A percentile compares a stretch with the other conserved stretches of the same genome.
These are phyloP conservation scores for Nyctibius bracteatus DNA, from an alignment of 2,113 vertebrate species.

Conservation along the genomic window DNA sequence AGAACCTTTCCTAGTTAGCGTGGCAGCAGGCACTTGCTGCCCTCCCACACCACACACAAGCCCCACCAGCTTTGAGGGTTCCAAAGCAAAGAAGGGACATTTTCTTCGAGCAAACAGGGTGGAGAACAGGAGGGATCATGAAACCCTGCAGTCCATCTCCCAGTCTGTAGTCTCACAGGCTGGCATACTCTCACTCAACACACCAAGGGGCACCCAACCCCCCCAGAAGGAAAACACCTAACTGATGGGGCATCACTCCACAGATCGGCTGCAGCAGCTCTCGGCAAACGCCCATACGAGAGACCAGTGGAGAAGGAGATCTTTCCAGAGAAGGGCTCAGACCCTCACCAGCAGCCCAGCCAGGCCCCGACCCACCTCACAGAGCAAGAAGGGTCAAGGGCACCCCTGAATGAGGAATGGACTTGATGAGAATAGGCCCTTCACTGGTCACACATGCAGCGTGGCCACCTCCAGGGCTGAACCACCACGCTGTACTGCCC, in stretches of 20 bases:
- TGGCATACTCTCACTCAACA: neutral
- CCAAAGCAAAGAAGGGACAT: neutral
- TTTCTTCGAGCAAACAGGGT: neutral
- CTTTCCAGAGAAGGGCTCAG: neutral
- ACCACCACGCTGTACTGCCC: rapidly evolving
- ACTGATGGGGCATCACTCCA: neutral
- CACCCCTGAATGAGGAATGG: neutral
- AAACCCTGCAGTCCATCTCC: neutral
- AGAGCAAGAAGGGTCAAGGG: neutral
- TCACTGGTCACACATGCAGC: neutral
- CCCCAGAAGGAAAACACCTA: neutral
- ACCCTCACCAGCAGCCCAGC: neutral
- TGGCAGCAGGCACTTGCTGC: neutral
- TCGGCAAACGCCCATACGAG: neutral
- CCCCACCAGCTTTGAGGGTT: neutral
- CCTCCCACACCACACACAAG: neutral
- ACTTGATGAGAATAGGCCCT: neutral
- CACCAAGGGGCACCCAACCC: neutral
- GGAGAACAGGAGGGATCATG: neutral
- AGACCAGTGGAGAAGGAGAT: neutral
- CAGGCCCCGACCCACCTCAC: neutral
- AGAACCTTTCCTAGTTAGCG: neutral
- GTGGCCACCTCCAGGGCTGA: neutral
- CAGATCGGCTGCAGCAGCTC: conserved; percentile 2
- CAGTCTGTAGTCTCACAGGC: neutral